A percentile compares a stretch with the other conserved stretches of the same genome.
phyloP scores from a whole-genome alignment of 2,888 invertebrate species.

The Perizoma flavofasciatum region DNA sequence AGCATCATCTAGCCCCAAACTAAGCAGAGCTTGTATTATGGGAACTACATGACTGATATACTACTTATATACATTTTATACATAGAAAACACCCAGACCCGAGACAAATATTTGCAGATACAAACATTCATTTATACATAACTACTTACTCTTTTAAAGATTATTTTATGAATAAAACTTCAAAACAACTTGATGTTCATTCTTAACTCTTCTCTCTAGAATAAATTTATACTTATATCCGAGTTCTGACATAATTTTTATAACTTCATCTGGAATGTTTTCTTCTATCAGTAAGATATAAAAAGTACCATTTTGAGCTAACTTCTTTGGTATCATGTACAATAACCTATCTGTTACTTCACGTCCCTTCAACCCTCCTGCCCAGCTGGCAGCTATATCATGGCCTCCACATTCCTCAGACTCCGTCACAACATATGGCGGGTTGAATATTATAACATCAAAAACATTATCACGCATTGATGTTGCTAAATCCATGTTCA shows the following conservation, averaged over 20 bases:
- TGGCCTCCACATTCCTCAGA: slow-evolving; percentile 86
- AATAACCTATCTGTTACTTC: slow-evolving; percentile 91
- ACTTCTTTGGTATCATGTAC: slow-evolving; percentile 85
- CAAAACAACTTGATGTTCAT: slow-evolving; percentile 93
- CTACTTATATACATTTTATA: no score
- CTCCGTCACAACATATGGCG: slow-evolving; percentile 97
- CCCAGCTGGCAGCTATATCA: slow-evolving; percentile 88
- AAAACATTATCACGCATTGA: slow-evolving; percentile 84
- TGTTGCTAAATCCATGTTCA: slow-evolving; percentile 86
- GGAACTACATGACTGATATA: no score
- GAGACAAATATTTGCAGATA: no score
- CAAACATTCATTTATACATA: no score
- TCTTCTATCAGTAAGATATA: slow-evolving; percentile 95
- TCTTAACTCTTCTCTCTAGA: slow-evolving; percentile 90
- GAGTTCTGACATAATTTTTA: slow-evolving; percentile 79
- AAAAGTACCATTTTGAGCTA: slow-evolving; percentile 91
- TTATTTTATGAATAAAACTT: slow-evolving; percentile 75
- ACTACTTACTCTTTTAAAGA: slow-evolving; percentile 31
- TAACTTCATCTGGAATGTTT: slow-evolving; percentile 91
- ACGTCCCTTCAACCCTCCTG: slow-evolving; percentile 90
- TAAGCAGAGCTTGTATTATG: no score
- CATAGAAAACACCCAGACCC: no score
- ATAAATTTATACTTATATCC: slow-evolving; percentile 86
- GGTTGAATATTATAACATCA: slow-evolving; percentile 97
- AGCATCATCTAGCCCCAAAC: no score